Conservation (phyloP, 2,888 invertebrate species). For the Drosophila siamana region DNA sequence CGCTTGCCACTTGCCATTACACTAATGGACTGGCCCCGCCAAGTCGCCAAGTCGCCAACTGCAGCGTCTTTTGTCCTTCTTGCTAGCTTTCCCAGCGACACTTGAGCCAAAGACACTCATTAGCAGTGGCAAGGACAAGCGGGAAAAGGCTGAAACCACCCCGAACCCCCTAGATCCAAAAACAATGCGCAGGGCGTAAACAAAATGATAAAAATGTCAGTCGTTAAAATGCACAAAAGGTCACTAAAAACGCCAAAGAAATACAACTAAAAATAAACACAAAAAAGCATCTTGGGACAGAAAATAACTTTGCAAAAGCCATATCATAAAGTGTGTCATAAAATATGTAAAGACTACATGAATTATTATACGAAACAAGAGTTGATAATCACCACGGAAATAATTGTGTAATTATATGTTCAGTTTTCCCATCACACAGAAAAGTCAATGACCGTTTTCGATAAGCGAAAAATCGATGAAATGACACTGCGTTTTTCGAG, state of each 20-base stretch:
- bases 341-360: not conserved
- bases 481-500: not conserved
- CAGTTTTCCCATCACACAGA: not conserved
- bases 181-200: conserved; percentile 43
- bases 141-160: no score
- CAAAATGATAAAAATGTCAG: conserved; percentile 43
- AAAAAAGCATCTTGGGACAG: not conserved
- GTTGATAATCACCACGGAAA: not conserved
- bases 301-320: not conserved
- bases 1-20: conserved; percentile 51
- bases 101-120: conserved; percentile 49
- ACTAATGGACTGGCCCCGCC: conserved; percentile 44
- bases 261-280: not conserved
- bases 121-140: conserved; percentile 25
- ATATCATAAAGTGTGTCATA: no score
- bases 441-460: not conserved
- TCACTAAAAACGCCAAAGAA: conserved; percentile 13
- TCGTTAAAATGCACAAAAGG: conserved; percentile 46
- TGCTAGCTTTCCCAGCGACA: conserved; percentile 13
- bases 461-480: conserved; percentile 7
- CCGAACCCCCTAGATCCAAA: conserved; percentile 24
- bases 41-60: conserved; percentile 13
- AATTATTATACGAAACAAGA: not conserved
- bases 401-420: not conserved
- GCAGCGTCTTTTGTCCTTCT: conserved; percentile 40